Evolutionary conservation across 2,888 invertebrate species (phyloP), one percentile per base, ranked within the genome.

Genomic region (Aleiodes testaceus): DNA sequence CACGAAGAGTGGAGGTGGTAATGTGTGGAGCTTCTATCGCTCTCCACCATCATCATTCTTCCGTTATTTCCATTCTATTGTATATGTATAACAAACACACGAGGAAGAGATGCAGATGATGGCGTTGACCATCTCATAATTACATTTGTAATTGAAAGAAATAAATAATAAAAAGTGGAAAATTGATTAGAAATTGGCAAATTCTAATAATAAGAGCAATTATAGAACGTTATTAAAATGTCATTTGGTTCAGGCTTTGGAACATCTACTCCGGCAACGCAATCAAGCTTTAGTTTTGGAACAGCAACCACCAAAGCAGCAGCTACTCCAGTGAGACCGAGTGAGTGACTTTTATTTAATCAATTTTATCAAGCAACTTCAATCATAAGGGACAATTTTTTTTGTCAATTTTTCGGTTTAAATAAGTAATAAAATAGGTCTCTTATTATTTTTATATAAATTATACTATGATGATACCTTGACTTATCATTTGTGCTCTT

Each of bases 261-360:
- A n/a, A 86, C 88, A 61, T 86, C 89, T 50, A 89, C 89, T 61
- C 89, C 91, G 16, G 88, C 90, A 1, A 88, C 90, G 6, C 89
- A 90, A 44, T 88, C 89, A 44, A 88, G 88, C 26, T 88, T 91
- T 74, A 85, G 87, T 50, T 87, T 87, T 67, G 86, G 87, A n/a
- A 82, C 86, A 20, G 81, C 86, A 16, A 80, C 84, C 1, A 73
- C 87, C 1, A 81, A 85, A 12, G 79, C 85, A 49, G 81, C 84
- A 14, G 7, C 36, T 36, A 84, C 86, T 82, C 89, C 77, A 78
- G 87, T 83, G 7, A 86, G 85, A 76, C 83, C 84, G 69, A 79
- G 84, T 86, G 74, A 81, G 79, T 74, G 18, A 11, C 36, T 53
- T 16, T 22, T 73, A 76, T 65, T 47, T 86, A 87, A 53, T 88